These are phyloP conservation scores for Synodontis membranacea DNA, from an alignment of 2,113 vertebrate genomes.

Conservation along the genomic window DNA sequence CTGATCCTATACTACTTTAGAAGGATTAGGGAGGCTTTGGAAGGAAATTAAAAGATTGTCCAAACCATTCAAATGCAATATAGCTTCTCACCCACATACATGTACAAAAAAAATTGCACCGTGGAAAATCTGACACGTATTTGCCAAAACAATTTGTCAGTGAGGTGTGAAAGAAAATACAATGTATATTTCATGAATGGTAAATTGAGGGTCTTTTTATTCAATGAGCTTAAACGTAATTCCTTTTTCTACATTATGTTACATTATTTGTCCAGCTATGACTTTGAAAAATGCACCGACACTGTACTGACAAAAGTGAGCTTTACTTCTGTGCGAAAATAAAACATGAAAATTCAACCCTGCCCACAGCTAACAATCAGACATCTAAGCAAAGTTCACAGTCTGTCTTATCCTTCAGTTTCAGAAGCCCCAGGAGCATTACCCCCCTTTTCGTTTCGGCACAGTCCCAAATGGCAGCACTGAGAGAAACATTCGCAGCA, in stretches of 20 bases:
- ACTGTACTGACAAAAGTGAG: neutral
- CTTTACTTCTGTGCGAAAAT: neutral
- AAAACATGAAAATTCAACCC: conserved; percentile 1
- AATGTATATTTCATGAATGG: neutral
- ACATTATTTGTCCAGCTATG: neutral
- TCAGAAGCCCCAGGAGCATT: conserved; percentile 94
- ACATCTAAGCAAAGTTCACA: conserved; percentile 28
- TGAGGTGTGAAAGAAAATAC: conserved; percentile 22
- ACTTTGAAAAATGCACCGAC: neutral
- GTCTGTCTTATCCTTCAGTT: conserved; percentile 75
- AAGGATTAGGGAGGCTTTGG: conserved; percentile 40
- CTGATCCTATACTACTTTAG: conserved; percentile 13
- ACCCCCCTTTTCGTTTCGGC: conserved; percentile 95
- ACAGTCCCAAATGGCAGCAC: conserved; percentile 98
- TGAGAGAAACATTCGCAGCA: conserved; percentile 95
- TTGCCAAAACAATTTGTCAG: conserved; percentile 7
- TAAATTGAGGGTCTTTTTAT: neutral
- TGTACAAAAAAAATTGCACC: neutral
- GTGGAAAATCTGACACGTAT: neutral
- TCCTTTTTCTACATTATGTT: too few species aligned
- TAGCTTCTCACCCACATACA: neutral
- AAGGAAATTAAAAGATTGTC: conserved; percentile 20
- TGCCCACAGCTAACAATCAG: neutral
- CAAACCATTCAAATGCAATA: neutral
- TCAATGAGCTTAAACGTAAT: conserved; percentile 39